Percentiles rank a stretch among this genome's conserved stretches.
Conservation (phyloP, 2,888 invertebrate genomes). For the Harpagoxenus sublaevis region DNA sequence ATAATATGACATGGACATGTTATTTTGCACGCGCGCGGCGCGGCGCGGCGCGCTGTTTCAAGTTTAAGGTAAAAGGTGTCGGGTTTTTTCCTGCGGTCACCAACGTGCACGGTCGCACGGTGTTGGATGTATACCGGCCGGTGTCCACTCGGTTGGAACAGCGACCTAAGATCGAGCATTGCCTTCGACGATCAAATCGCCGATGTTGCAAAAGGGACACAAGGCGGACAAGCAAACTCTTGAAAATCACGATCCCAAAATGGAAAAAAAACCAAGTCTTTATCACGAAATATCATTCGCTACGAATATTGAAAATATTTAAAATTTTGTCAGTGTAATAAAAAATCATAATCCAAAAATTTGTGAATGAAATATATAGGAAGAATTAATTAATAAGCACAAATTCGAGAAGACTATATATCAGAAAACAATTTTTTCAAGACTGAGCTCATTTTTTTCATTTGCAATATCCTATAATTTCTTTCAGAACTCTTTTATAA, state of each 20-base stretch:
- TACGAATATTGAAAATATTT: background rate
- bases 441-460: background rate
- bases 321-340: background rate
- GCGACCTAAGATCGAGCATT: slow-evolving; percentile 73
- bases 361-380: background rate
- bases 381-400: background rate
- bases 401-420: background rate
- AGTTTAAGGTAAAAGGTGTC: slow-evolving; percentile 79
- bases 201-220: background rate
- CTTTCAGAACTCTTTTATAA: background rate
- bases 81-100: slow-evolving; percentile 73
- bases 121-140: slow-evolving; percentile 82
- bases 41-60: slow-evolving; percentile 58
- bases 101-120: slow-evolving; percentile 79
- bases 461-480: background rate
- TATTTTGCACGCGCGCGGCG: slow-evolving; percentile 29
- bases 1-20: slow-evolving; percentile 29
- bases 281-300: background rate
- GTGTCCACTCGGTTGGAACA: slow-evolving; percentile 80
- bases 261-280: background rate
- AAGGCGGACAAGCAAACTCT: background rate
- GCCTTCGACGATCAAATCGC: slow-evolving; percentile 66
- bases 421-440: background rate
- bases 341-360: background rate
- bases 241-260: background rate